Percentiles rank a stretch among this genome's conserved stretches.
Evolutionary conservation across 2,113 vertebrate species (phyloP).

Genomic region (Hemiprocne comata): DNA sequence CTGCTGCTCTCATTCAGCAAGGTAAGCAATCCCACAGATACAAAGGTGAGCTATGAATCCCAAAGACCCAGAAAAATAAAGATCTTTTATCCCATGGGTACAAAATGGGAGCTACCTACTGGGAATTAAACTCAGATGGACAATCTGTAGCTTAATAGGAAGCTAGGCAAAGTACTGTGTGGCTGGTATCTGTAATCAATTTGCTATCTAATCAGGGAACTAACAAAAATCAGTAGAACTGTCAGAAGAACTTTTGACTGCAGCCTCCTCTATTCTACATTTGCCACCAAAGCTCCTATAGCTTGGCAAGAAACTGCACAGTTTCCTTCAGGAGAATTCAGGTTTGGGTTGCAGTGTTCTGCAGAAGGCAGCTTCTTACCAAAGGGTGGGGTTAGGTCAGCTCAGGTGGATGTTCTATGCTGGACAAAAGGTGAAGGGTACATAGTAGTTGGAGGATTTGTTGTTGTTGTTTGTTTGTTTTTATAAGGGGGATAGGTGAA

Average conservation of each 20-base stretch:
- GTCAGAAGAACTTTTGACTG: background rate
- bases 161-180: background rate
- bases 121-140: background rate
- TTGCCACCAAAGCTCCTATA: background rate
- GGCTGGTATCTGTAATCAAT: background rate
- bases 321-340: background rate
- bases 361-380: background rate
- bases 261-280: background rate
- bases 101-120: background rate
- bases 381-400: background rate
- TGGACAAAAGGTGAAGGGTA: background rate
- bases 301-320: background rate
- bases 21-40: background rate
- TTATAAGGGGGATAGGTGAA: background rate
- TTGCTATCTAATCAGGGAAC: background rate
- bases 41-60: background rate
- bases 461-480: background rate
- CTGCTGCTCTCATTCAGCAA: background rate
- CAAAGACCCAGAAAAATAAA: background rate
- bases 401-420: background rate
- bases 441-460: background rate
- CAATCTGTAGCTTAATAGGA: background rate
- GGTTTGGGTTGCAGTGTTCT: background rate
- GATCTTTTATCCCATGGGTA: background rate
- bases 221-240: background rate